Conservation (phyloP, 2,113 vertebrate species). For the Vulpes ferrilata region DNA sequence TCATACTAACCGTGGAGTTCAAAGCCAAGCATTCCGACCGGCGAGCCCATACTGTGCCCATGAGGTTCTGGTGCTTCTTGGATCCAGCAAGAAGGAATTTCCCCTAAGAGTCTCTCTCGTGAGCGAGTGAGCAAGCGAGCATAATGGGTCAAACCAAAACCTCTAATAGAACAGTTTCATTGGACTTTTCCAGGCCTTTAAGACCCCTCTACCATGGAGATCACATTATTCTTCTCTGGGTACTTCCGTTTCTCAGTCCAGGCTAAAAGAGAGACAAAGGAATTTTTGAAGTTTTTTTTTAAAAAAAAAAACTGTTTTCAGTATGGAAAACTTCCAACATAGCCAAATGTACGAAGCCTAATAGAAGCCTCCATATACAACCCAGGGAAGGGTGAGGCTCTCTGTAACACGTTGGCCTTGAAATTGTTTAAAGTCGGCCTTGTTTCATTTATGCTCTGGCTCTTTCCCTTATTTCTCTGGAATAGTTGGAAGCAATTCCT, state of each 20-base stretch:
- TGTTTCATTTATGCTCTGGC: background rate
- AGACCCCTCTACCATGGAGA: background rate
- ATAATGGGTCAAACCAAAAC: background rate
- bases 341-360: background rate
- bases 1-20: background rate
- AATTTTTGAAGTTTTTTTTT: background rate
- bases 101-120: background rate
- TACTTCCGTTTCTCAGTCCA: background rate
- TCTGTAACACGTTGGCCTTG: background rate
- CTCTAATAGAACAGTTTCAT: background rate
- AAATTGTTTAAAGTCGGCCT: background rate
- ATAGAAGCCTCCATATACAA: background rate
- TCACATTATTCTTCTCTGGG: background rate
- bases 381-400: background rate
- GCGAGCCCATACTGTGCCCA: background rate
- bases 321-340: background rate
- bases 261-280: background rate
- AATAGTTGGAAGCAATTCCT: constrained; percentile 14
- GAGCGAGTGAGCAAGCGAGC: background rate
- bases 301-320: background rate
- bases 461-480: background rate
- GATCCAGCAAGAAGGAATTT: background rate
- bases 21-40: background rate
- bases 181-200: background rate
- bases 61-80: background rate